Conservation (phyloP, 2,797 vertebrate species). For the Acomys russatus region DNA sequence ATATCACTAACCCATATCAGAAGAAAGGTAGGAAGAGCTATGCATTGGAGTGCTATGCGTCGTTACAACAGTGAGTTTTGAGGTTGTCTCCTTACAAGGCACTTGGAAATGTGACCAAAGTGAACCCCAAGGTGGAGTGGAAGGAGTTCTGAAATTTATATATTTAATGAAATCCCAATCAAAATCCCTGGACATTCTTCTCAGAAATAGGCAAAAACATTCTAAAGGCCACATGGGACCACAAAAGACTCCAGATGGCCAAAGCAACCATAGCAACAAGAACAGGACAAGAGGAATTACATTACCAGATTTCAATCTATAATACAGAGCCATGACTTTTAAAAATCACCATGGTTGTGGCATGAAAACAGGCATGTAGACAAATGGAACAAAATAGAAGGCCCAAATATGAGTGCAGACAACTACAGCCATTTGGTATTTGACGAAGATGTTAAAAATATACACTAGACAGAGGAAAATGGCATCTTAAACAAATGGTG, state of each 20-base stretch:
- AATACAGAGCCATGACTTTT: background rate
- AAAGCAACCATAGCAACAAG: background rate
- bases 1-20: background rate
- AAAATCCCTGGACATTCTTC: background rate
- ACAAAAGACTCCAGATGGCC: background rate
- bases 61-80: conserved; percentile 22
- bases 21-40: background rate
- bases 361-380: background rate
- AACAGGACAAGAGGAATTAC: background rate
- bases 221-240: background rate
- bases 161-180: background rate
- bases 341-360: background rate
- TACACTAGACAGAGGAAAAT: background rate
- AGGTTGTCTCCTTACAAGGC: background rate
- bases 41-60: background rate
- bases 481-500: background rate
- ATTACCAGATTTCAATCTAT: background rate
- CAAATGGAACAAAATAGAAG: background rate
- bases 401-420: too few species aligned
- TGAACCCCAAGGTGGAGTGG: background rate
- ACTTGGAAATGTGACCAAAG: background rate
- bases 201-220: background rate
- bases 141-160: background rate
- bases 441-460: background rate
- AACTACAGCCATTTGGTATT: background rate